Percentiles rank a stretch among this genome's conserved stretches.
Evolutionary conservation across 2,797 vertebrate genomes (phyloP).

Genomic region (Menidia menidia): DNA sequence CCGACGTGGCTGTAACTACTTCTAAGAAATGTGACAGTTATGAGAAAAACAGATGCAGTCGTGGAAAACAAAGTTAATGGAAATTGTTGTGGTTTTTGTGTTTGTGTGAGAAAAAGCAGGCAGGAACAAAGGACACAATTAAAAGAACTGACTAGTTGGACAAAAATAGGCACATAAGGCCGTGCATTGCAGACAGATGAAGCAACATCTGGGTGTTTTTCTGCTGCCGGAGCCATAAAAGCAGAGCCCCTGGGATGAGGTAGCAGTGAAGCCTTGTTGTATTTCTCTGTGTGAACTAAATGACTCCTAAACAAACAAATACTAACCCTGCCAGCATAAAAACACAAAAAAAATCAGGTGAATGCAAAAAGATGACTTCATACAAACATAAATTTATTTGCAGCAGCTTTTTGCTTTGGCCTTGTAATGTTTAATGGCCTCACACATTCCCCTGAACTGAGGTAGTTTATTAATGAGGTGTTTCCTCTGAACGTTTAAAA

Average conservation of each 20-base stretch:
- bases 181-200: conserved; percentile 47
- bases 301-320: conserved; percentile 18
- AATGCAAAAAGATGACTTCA: conserved; percentile 24
- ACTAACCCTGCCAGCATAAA: neutral
- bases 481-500: conserved; percentile 17
- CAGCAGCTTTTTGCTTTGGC: conserved; percentile 12
- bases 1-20: neutral
- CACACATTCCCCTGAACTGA: conserved; percentile 36
- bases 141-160: neutral
- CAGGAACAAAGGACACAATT: conserved; percentile 13
- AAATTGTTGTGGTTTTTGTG: neutral
- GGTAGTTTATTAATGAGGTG: conserved; percentile 17
- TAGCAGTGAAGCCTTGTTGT: neutral
- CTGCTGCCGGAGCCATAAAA: conserved; percentile 39
- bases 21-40: neutral
- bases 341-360: conserved; percentile 8
- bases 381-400: neutral
- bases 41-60: conserved; percentile 2
- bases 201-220: conserved; percentile 47
- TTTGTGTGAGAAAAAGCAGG: neutral
- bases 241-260: conserved; percentile 27
- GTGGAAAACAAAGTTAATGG: conserved; percentile 7
- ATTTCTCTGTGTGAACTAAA: conserved; percentile 25
- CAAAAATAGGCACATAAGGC: conserved; percentile 36
- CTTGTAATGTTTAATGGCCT: conserved; percentile 29